Conservation (phyloP, 2,797 vertebrate genomes). For the Danio aesculapii region DNA sequence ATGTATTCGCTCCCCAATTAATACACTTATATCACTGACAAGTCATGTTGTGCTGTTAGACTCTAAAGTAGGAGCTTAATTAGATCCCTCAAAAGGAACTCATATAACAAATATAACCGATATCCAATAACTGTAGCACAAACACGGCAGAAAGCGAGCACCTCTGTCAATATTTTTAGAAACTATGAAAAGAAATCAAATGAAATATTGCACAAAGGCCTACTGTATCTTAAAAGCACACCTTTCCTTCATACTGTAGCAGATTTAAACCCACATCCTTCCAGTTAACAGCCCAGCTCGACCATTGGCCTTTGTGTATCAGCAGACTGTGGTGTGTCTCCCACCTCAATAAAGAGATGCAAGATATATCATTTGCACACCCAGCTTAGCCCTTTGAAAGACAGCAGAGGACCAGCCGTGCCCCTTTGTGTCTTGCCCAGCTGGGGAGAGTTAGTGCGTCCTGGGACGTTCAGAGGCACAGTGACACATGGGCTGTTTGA, state of each 20-base stretch:
- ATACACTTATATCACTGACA: too few species aligned
- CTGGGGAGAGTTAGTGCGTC: constrained; percentile 42
- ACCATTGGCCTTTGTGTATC: neutral
- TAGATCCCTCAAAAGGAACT: too few species aligned
- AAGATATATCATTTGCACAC: neutral
- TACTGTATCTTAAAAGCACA: neutral
- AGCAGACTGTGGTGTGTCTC: constrained; percentile 2
- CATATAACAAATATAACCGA: too few species aligned
- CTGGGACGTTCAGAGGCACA: constrained; percentile 17
- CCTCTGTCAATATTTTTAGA: too few species aligned
- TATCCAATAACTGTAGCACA: too few species aligned
- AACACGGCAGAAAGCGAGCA: too few species aligned
- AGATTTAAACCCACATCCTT: constrained; percentile 25
- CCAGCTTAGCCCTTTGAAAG: constrained; percentile 16
- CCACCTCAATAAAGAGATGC: constrained; percentile 18
- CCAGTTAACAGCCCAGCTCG: neutral
- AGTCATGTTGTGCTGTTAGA: too few species aligned
- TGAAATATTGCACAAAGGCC: neutral
- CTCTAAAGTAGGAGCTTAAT: too few species aligned
- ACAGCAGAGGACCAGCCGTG: neutral
- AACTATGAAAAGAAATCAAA: too few species aligned
- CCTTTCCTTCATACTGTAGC: neutral
- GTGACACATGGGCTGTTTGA: constrained; percentile 17
- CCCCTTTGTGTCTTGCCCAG: constrained; percentile 19
- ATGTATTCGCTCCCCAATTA: too few species aligned